Evolutionary conservation across 2,113 vertebrate species (phyloP).

Genomic region (Indicator maculatus): DNA sequence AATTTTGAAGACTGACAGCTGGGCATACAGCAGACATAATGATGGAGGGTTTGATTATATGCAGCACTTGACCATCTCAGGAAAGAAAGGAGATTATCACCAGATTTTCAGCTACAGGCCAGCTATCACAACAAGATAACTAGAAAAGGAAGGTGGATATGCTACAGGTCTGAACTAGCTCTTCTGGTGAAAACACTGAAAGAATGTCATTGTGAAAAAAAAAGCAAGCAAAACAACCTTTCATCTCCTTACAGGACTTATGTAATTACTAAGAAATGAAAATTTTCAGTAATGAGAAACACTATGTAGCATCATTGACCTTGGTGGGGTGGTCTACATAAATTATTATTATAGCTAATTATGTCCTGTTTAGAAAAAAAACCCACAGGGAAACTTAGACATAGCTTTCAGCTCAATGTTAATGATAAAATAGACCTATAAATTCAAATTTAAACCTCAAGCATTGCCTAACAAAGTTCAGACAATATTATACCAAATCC

Average conservation of each 20-base stretch:
- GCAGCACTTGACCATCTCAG: not conserved
- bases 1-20: not conserved
- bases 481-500: not conserved
- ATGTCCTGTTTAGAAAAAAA: not conserved
- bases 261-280: not conserved
- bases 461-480: not conserved
- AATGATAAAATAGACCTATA: rapidly evolving
- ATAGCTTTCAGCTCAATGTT: not conserved
- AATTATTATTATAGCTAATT: not conserved
- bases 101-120: not conserved
- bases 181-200: not conserved
- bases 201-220: not conserved
- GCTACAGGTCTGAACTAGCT: not conserved
- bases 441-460: not conserved
- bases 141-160: not conserved
- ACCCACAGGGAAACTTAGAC: not conserved
- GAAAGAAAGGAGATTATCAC: not conserved
- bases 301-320: not conserved
- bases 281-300: not conserved
- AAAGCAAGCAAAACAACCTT: not conserved
- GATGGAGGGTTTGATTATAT: not conserved
- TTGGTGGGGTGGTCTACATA: not conserved
- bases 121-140: not conserved
- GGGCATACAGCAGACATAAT: not conserved
- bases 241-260: not conserved